Conservation (phyloP, 2,113 vertebrate species). For the Myotis brandtii region DNA sequence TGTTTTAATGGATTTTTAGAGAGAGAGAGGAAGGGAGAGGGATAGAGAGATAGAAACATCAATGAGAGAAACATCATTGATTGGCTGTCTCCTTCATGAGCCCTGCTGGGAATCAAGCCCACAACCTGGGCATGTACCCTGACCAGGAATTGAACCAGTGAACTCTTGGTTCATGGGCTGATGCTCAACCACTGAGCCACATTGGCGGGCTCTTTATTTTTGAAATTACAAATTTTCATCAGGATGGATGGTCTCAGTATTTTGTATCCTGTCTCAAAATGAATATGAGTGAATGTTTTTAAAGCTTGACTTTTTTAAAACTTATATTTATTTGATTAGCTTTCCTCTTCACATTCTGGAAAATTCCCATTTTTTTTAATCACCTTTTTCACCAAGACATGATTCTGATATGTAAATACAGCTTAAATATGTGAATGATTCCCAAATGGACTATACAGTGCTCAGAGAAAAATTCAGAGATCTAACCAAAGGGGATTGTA, state of each 20-base stretch:
- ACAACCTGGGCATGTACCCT: no score
- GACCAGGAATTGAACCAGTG: no score
- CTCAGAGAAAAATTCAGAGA: conserved; percentile 64
- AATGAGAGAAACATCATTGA: no score
- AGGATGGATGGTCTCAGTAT: background rate
- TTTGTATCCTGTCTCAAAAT: background rate
- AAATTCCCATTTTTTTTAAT: background rate
- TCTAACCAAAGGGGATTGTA: conserved; percentile 53
- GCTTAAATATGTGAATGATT: conserved; percentile 53
- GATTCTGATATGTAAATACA: conserved; percentile 39
- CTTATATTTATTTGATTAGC: background rate
- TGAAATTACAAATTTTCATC: background rate
- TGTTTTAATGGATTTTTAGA: no score
- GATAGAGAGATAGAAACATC: no score
- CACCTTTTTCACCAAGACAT: conserved; percentile 24
- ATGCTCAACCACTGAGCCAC: no score
- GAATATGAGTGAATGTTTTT: background rate
- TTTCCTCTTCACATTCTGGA: background rate
- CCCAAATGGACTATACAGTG: background rate
- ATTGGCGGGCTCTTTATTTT: background rate
- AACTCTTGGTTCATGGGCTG: no score
- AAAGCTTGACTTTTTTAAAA: background rate
- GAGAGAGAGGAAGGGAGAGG: no score
- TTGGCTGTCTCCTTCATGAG: no score
- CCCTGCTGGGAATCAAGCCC: no score